Conservation (phyloP, 1,140 invertebrate species). For the Danaus melanippus region DNA sequence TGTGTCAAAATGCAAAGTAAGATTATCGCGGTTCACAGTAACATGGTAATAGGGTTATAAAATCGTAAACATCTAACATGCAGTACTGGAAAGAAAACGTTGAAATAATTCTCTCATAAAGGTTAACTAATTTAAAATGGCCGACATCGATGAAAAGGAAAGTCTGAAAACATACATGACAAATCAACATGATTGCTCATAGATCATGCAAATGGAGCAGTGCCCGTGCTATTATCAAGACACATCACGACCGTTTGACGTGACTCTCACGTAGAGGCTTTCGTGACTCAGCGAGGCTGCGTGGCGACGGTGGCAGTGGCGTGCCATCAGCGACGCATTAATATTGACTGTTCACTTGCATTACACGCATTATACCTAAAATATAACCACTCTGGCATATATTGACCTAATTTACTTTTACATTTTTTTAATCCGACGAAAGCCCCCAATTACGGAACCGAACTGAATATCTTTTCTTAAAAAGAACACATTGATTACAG, state of each 20-base stretch:
- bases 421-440: too few species aligned
- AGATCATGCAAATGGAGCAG: constrained; percentile 46
- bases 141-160: constrained; percentile 36
- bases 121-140: constrained; percentile 4
- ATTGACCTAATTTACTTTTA: too few species aligned
- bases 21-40: constrained; percentile 4
- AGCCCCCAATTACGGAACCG: too few species aligned
- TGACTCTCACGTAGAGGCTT: constrained; percentile 40
- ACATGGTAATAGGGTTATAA: constrained; percentile 6
- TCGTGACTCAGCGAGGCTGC: constrained; percentile 38
- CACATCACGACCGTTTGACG: constrained; percentile 46
- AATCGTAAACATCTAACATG: too few species aligned
- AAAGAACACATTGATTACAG: too few species aligned
- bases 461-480: too few species aligned
- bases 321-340: constrained; percentile 30
- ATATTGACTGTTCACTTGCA: constrained; percentile 32
- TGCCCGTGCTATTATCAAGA: constrained; percentile 44
- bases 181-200: constrained; percentile 42
- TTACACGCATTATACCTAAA: constrained; percentile 21
- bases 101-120: constrained; percentile 3
- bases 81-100: background rate
- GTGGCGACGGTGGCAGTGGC: constrained; percentile 20
- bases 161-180: constrained; percentile 37
- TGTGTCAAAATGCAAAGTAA: constrained; percentile 10
- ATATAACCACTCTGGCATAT: too few species aligned